Evolutionary conservation across 2,888 invertebrate genomes (phyloP).

Genomic region (Perdita meconis): DNA sequence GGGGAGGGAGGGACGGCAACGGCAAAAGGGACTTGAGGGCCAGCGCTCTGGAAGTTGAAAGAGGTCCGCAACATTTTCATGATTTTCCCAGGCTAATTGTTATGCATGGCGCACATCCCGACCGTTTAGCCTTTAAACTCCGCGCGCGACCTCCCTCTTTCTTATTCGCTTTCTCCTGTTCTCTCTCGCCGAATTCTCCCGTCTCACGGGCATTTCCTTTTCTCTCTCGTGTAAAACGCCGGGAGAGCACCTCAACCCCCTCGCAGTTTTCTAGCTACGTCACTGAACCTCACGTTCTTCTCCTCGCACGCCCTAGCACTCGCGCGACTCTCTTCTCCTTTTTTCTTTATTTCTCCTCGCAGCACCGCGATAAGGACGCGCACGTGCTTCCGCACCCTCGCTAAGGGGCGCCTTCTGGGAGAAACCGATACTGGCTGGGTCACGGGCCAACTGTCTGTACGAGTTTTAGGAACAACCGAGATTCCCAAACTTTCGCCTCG

Average conservation of each 20-base stretch:
- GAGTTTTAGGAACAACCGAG: constrained; percentile 46
- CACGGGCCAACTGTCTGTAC: constrained; percentile 42
- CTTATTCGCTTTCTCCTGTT: constrained; percentile 36
- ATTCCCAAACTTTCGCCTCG: constrained; percentile 31
- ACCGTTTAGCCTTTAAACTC: constrained; percentile 80
- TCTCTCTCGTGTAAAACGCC: constrained; percentile 32
- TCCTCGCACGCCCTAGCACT: constrained; percentile 20
- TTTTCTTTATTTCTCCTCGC: constrained; percentile 65
- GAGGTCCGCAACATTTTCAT: constrained; percentile 82
- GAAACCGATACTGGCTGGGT: constrained; percentile 53
- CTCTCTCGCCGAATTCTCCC: constrained; percentile 7
- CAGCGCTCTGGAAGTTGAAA: constrained; percentile 77
- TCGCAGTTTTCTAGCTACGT: constrained; percentile 60
- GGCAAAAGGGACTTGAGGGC: constrained; percentile 70
- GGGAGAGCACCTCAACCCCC: constrained; percentile 9
- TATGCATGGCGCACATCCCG: constrained; percentile 82
- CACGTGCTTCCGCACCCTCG: constrained; percentile 72
- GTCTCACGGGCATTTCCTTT: constrained; percentile 10
- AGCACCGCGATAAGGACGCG: constrained; percentile 76
- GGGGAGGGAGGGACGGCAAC: constrained; percentile 38
- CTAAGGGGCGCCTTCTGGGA: constrained; percentile 44
- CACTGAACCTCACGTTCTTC: constrained; percentile 59
- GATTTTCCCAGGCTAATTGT: constrained; percentile 84
- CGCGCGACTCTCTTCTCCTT: constrained; percentile 33
- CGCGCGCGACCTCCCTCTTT: constrained; percentile 49